phyloP scores from a whole-genome alignment of 2,113 vertebrate species.

The Hucho hucho region DNA sequence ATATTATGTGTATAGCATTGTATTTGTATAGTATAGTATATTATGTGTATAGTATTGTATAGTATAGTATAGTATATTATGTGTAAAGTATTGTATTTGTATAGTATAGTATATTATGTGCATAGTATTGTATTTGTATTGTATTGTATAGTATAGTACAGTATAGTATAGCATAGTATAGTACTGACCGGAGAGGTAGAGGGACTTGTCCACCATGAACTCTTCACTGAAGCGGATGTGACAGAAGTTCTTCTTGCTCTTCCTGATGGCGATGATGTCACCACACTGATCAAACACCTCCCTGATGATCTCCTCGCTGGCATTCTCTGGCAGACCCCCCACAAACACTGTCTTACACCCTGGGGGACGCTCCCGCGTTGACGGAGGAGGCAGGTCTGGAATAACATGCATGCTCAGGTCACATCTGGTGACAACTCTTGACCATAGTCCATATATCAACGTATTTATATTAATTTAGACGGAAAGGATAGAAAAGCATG shows the following conservation, averaged over 20 bases:
- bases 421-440: neutral
- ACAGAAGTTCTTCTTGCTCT: constrained; percentile 95
- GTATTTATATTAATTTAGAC: no score
- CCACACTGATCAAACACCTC: constrained; percentile 91
- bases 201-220: constrained; percentile 92
- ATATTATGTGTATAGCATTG: no score
- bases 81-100: no score
- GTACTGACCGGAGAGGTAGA: constrained; percentile 86
- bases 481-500: no score
- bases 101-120: no score
- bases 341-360: constrained; percentile 92
- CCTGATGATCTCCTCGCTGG: constrained; percentile 86
- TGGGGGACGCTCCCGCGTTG: constrained; percentile 87
- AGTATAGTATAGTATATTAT: no score
- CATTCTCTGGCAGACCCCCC: constrained; percentile 87
- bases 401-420: neutral
- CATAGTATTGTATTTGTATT: no score
- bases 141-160: no score
- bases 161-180: no score
- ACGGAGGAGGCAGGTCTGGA: constrained; percentile 86
- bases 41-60: no score
- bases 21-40: no score
- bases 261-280: constrained; percentile 86
- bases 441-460: no score
- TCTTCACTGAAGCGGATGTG: constrained; percentile 89